Conservation (phyloP, 2,888 invertebrate species). For the Lasioglossum pauxillum region DNA sequence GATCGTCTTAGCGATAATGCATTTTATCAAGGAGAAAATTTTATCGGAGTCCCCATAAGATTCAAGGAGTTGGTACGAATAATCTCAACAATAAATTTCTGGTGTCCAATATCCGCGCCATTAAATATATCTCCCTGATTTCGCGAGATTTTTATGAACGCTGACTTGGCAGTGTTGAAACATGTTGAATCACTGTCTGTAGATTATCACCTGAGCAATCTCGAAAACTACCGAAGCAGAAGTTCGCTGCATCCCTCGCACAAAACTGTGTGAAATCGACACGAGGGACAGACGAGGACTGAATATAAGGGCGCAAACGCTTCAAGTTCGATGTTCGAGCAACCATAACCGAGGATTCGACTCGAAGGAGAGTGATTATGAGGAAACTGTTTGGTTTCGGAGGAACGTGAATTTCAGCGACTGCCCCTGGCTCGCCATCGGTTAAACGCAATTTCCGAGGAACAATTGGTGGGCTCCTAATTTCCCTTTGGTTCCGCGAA, state of each 20-base stretch:
- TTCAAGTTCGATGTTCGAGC: not conserved
- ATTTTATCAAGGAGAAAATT: not conserved
- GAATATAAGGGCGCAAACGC: not conserved
- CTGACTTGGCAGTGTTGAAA: not conserved
- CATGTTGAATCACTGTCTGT: not conserved
- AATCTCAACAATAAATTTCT: slow-evolving; percentile 1
- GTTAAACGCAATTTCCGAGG: slow-evolving; percentile 19
- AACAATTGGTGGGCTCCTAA: slow-evolving; percentile 15
- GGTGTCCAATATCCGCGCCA: not conserved
- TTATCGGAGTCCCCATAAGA: not conserved
- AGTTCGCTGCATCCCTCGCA: not conserved
- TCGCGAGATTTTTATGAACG: not conserved
- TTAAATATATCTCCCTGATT: not conserved
- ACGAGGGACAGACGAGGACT: too few species aligned
- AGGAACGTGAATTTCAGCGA: not conserved
- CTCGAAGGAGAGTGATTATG: not conserved
- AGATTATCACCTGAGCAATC: not conserved
- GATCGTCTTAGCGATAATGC: not conserved
- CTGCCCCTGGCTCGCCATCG: not conserved
- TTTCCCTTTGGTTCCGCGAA: slow-evolving; percentile 3
- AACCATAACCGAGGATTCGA: not conserved
- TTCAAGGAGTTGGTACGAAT: not conserved
- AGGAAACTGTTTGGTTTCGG: not conserved
- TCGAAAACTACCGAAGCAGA: not conserved
- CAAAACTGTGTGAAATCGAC: too few species aligned